Evolutionary conservation across 2,888 invertebrate genomes (phyloP).

Genomic region (Lithophane leautieri): DNA sequence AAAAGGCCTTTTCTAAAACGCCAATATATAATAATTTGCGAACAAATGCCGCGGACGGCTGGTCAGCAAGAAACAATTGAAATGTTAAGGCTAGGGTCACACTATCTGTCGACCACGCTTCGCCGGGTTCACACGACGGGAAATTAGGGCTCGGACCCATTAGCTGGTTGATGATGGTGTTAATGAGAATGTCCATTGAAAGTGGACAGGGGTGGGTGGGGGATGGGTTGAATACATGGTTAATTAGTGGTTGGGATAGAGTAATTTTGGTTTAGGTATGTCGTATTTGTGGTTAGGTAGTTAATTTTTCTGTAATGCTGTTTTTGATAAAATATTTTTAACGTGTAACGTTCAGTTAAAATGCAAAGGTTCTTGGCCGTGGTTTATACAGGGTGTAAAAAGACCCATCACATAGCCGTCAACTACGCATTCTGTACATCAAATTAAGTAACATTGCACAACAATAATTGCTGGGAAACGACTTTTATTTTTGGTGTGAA

Average conservation of each 20-base stretch:
- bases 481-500: too few species aligned
- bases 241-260: neutral
- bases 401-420: too few species aligned
- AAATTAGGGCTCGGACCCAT: slow-evolving; percentile 62
- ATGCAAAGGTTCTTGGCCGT: too few species aligned
- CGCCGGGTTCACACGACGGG: slow-evolving; percentile 47
- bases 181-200: slow-evolving; percentile 62
- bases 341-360: too few species aligned
- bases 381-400: too few species aligned
- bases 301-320: too few species aligned
- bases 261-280: neutral
- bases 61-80: slow-evolving; percentile 65
- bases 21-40: slow-evolving; percentile 55
- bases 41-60: slow-evolving; percentile 30
- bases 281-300: too few species aligned
- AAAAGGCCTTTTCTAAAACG: slow-evolving; percentile 25
- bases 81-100: slow-evolving; percentile 42
- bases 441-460: too few species aligned
- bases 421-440: too few species aligned
- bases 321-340: too few species aligned
- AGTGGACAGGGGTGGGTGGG: slow-evolving; percentile 14
- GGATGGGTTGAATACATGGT: slow-evolving; percentile 10
- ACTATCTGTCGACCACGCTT: slow-evolving; percentile 58
- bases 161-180: slow-evolving; percentile 61
- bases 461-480: too few species aligned